Base-by-base conservation (phyloP, 2,113 vertebrate genomes). In the Macrotis lagotis region DNA sequence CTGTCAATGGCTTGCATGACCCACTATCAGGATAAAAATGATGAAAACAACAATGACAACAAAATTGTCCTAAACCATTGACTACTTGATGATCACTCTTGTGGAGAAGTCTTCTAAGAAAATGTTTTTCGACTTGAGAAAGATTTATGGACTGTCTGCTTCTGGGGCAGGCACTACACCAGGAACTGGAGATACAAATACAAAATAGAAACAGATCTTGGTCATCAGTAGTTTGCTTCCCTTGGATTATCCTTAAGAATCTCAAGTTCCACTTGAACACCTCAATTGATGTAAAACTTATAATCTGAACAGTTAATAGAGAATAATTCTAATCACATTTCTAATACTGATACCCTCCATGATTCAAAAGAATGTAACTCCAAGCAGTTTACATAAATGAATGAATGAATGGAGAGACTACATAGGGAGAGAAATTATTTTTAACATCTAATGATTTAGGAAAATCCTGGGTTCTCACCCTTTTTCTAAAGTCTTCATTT, bases 1-100 rank as follows among this genome's bases (percentile, higher is more conserved):
- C 97, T 91, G 92, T 93, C 92, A 91, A 49, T 50, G 48, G 44
- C 90, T 59, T 14, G 50, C 89, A n/a, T 95, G 91, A 93, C 90
- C 88, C 92, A 66, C 12, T 48, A 50, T 47, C 25, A 49, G 89
- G 89, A 94, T 48, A 31, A 83, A 83, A 83, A 83, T 83, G 66
- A 83, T 83, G 66, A 83, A 44, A 44, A 83, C 66, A 83, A 22
- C 66, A 44, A 83, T 24, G 66, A 83, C 66, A 89, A 92, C 49
- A 52, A 96, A 25, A 52, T 1, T 53, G 48, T 14, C n/a, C 50
- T 90, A 91, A 74, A 7, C 8, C 16, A 3, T 3, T 14, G n/a
- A 19, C 66, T 83, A 83, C 66, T 83, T 83, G 66, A 83, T 44
- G 66, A 83, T 83, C 16, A 83, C 19, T 83, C 66, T 83, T 8